phyloP scores from a whole-genome alignment of 2,888 invertebrate genomes.

The Torymus tubicola region DNA sequence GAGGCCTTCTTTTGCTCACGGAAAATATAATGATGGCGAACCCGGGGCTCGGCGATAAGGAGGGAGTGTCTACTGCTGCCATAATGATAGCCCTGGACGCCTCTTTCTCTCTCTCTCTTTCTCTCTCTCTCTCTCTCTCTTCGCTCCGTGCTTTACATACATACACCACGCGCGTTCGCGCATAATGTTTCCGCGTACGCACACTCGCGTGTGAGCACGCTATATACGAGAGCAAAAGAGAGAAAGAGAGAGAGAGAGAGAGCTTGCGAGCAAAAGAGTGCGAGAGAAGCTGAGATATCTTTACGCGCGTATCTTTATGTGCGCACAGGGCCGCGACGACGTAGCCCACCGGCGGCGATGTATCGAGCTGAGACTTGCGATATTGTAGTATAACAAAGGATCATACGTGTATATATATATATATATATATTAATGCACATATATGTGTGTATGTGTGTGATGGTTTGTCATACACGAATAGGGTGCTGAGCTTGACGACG shows the following conservation, averaged over 20 bases:
- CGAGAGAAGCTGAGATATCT: conserved; percentile 45
- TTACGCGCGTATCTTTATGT: conserved; percentile 53
- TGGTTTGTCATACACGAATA: neutral
- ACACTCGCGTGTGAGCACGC: conserved; percentile 11
- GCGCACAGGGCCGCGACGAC: no score
- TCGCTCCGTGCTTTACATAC: conserved; percentile 51
- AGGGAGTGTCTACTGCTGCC: conserved; percentile 76
- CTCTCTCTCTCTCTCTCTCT: conserved; percentile 24
- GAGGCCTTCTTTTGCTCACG: conserved; percentile 68
- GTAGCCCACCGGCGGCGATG: no score
- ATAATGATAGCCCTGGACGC: conserved; percentile 72
- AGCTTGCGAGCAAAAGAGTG: neutral
- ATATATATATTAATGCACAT: conserved; percentile 11
- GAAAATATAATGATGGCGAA: conserved; percentile 75
- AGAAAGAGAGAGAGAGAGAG: neutral
- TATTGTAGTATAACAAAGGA: neutral
- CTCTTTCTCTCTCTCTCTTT: conserved; percentile 25
- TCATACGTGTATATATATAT: neutral
- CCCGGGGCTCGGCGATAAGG: conserved; percentile 74
- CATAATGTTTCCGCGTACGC: conserved; percentile 52
- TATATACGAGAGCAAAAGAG: conserved; percentile 6
- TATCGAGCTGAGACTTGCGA: no score
- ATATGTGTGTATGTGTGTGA: neutral
- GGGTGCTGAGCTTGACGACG: no score
- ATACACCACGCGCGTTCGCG: conserved; percentile 38